phyloP scores from a whole-genome alignment of 2,888 invertebrate species.

The Drosophila greeni region DNA sequence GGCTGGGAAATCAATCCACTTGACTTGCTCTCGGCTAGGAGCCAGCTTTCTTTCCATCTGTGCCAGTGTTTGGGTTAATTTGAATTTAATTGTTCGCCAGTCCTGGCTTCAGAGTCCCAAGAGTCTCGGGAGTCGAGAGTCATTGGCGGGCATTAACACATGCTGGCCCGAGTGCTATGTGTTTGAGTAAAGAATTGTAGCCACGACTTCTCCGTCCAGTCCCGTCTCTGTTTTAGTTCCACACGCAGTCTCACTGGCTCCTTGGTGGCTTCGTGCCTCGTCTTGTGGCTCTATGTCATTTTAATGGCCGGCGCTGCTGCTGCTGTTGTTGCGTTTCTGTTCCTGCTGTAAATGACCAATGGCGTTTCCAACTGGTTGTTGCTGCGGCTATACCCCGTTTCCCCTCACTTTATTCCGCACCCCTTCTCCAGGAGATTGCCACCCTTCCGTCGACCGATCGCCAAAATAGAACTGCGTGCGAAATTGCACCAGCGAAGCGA shows the following conservation, averaged over 20 bases:
- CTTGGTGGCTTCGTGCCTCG: conserved; percentile 54
- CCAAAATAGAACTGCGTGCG: conserved; percentile 59
- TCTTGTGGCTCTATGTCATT: conserved; percentile 65
- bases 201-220: conserved; percentile 40
- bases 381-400: conserved; percentile 57
- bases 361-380: conserved; percentile 66
- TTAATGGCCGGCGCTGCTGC: conserved; percentile 69
- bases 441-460: conserved; percentile 13
- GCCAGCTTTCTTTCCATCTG: conserved; percentile 24
- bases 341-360: conserved; percentile 64
- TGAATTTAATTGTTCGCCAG: conserved; percentile 76
- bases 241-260: conserved; percentile 27
- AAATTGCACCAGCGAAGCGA: conserved; percentile 56
- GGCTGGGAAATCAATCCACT: conserved; percentile 34
- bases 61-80: conserved; percentile 74
- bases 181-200: conserved; percentile 63
- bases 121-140: conserved; percentile 7
- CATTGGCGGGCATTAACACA: conserved; percentile 56
- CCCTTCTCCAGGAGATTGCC: conserved; percentile 4
- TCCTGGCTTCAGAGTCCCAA: neutral
- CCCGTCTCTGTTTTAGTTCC: neutral
- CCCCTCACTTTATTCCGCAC: neutral
- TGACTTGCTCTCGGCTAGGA: conserved; percentile 21
- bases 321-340: conserved; percentile 27
- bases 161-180: conserved; percentile 51